Percentiles rank a stretch among this genome's conserved stretches.
phyloP scores from a whole-genome alignment of 2,888 invertebrate genomes.

The Apocheima hispidaria region DNA sequence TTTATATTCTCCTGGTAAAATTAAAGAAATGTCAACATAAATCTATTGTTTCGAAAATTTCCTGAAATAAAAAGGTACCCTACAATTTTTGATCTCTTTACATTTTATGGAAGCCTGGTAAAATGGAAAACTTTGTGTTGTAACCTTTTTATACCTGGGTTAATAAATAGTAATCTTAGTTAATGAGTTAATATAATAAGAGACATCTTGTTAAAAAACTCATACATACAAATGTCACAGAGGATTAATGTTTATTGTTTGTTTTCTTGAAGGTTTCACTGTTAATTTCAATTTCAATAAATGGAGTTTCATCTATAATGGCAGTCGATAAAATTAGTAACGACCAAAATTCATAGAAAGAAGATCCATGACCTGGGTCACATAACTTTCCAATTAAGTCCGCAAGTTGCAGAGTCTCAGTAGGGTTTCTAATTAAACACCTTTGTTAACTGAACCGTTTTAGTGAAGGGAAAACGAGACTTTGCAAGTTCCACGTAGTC shows the following conservation, averaged over 20 bases:
- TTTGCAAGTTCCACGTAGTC: background rate
- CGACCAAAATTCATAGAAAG: background rate
- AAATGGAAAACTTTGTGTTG: background rate
- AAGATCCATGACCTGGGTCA: conserved; percentile 14
- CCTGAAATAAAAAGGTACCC: background rate
- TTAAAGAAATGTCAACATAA: conserved; percentile 42
- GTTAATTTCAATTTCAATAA: background rate
- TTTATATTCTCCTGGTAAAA: conserved; percentile 41
- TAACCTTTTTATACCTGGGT: background rate
- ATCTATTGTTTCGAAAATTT: conserved; percentile 39
- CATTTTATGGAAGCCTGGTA: conserved; percentile 10
- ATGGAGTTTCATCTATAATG: background rate
- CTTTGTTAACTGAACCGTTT: conserved; percentile 47
- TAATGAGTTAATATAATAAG: too few relatives aligned
- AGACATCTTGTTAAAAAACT: background rate
- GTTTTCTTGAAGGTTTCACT: background rate
- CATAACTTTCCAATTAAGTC: conserved; percentile 28
- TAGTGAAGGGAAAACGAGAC: conserved; percentile 18
- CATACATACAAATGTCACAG: background rate
- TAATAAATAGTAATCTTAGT: too few relatives aligned
- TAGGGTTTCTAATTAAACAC: conserved; percentile 59
- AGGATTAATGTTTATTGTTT: background rate
- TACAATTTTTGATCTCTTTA: background rate
- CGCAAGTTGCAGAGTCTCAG: conserved; percentile 21
- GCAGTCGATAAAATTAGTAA: conserved; percentile 4